These are phyloP conservation scores for Meiosimyza platycephala DNA, from an alignment of 2,888 invertebrate genomes.

Conservation along the genomic window DNA sequence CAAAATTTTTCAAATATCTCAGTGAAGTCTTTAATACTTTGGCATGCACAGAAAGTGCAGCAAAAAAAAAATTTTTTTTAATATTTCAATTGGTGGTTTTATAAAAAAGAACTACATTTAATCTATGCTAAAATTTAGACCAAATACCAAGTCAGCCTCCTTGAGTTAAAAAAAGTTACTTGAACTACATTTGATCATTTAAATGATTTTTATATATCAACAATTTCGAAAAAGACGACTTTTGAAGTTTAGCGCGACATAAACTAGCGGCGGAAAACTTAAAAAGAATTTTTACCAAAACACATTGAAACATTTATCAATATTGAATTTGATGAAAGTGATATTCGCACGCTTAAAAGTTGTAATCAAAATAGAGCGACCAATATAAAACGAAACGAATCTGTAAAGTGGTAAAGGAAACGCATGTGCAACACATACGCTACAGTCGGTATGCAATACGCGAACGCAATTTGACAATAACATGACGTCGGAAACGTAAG, in stretches of 20 bases:
- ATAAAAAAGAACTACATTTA: neutral
- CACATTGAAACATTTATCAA: conserved; percentile 44
- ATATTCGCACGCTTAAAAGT: conserved; percentile 16
- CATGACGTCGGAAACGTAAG: conserved; percentile 13
- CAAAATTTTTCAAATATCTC: too few species aligned
- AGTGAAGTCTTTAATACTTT: too few species aligned
- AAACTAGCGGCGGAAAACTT: conserved; percentile 26
- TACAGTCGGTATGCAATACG: conserved; percentile 32
- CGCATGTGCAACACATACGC: neutral
- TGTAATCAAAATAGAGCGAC: conserved; percentile 41
- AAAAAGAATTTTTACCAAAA: conserved; percentile 35
- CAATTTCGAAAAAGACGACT: conserved; percentile 40
- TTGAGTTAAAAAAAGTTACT: conserved; percentile 49
- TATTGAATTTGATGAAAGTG: conserved; percentile 32
- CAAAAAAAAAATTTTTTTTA: conserved; percentile 5
- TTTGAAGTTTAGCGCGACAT: conserved; percentile 8
- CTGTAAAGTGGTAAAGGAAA: conserved; percentile 11
- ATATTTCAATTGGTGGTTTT: neutral
- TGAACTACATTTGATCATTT: conserved; percentile 41
- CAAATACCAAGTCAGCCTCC: conserved; percentile 24
- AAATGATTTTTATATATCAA: neutral
- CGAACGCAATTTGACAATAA: conserved; percentile 17
- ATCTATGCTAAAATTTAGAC: neutral
- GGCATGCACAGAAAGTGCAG: too few species aligned
- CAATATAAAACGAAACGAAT: conserved; percentile 25